phyloP scores from a whole-genome alignment of 2,113 vertebrate species.

The Tamias sibiricus region DNA sequence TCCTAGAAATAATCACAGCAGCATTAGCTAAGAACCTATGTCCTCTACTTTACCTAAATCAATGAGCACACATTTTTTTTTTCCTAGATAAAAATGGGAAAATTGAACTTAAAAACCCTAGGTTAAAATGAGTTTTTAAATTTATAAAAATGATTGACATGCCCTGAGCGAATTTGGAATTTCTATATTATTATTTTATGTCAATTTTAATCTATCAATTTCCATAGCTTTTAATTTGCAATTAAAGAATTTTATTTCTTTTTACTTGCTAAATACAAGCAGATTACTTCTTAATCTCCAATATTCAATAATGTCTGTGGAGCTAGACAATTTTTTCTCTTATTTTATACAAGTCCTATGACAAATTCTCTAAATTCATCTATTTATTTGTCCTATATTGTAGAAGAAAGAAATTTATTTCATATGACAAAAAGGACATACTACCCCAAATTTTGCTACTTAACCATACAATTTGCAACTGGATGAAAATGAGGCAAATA shows the following conservation, averaged over 20 bases:
- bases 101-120: not conserved
- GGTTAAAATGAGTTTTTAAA: not conserved
- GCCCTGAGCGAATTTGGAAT: not conserved
- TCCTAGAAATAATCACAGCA: not conserved
- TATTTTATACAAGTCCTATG: not conserved
- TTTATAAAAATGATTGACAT: not conserved
- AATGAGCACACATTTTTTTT: not conserved
- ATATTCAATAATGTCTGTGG: not conserved
- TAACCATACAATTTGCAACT: not conserved
- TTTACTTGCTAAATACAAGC: constrained; percentile 40
- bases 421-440: not conserved
- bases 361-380: not conserved
- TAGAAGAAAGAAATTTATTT: not conserved
- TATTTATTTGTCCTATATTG: not conserved
- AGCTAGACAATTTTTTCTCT: not conserved
- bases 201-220: not conserved
- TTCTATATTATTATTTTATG: not conserved
- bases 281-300: not conserved
- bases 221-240: not conserved
- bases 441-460: not conserved
- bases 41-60: not conserved
- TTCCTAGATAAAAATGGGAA: not conserved
- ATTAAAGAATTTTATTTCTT: not conserved
- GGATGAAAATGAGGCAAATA: constrained; percentile 36
- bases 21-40: not conserved